Percentiles rank a stretch among this genome's conserved stretches.
Conservation (phyloP, 30 jellyfish, hydroid and myxozoan species). For the Haliclystus octoradiatus region DNA sequence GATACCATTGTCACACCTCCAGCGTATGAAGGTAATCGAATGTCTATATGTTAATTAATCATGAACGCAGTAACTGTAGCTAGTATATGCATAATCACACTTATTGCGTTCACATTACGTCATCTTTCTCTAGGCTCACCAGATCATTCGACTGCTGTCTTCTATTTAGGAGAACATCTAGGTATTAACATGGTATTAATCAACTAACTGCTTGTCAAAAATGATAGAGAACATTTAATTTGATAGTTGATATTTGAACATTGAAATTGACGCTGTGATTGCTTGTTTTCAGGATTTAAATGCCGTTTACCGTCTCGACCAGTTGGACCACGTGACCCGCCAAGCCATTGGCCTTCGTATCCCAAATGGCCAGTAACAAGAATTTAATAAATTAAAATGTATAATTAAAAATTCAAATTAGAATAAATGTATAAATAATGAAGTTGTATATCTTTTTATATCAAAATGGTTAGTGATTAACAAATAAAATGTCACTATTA, state of each 20-base stretch:
- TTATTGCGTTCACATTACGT: no score
- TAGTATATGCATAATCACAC: no score
- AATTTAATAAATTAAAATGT: no score
- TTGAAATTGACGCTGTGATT: no score
- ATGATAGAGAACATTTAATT: not conserved
- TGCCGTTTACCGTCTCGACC: not conserved
- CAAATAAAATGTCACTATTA: no score
- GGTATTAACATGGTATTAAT: not conserved
- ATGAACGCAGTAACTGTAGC: no score
- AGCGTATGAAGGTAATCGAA: constrained; percentile 1
- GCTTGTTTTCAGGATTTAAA: not conserved
- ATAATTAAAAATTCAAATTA: no score
- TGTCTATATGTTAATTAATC: no score
- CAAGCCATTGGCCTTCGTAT: not conserved
- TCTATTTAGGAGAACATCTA: not conserved
- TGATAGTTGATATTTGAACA: no score
- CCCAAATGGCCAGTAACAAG: not conserved
- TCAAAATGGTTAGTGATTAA: no score
- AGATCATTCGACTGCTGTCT: not conserved
- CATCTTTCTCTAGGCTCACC: not conserved
- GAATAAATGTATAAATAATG: no score
- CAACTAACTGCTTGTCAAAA: not conserved
- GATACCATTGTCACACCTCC: not conserved
- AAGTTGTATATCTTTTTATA: no score
- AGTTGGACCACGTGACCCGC: not conserved